phyloP scores from a whole-genome alignment of 1,140 invertebrate genomes.

The Akabosia matsudoensis region DNA sequence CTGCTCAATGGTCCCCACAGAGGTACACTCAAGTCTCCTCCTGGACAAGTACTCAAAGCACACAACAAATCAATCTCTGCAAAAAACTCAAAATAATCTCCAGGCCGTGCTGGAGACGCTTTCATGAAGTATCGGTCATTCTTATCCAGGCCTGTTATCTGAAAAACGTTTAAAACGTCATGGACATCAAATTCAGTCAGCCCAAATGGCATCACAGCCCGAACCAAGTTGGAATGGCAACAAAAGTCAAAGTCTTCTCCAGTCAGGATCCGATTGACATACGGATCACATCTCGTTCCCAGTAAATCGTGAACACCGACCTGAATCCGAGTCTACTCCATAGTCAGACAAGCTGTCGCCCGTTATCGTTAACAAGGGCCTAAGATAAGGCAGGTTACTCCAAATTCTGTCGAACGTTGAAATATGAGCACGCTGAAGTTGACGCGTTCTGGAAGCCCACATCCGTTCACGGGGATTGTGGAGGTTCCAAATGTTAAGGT shows the following conservation, averaged over 20 bases:
- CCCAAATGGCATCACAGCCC: conserved; percentile 52
- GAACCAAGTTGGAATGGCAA: conserved; percentile 54
- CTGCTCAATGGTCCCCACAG: conserved; percentile 36
- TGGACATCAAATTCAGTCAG: conserved; percentile 55
- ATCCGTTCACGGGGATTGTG: conserved; percentile 54
- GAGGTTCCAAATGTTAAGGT: conserved; percentile 56
- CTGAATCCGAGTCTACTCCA: conserved; percentile 56
- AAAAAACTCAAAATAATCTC: conserved; percentile 57
- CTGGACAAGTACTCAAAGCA: conserved; percentile 54
- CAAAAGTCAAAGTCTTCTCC: conserved; percentile 50
- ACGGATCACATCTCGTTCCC: conserved; percentile 56
- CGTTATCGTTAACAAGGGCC: conserved; percentile 56
- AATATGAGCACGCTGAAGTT: conserved; percentile 54
- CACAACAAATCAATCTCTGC: conserved; percentile 57
- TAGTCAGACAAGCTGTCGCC: conserved; percentile 53
- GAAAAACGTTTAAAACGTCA: conserved; percentile 57
- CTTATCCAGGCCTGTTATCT: conserved; percentile 53
- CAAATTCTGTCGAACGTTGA: conserved; percentile 54
- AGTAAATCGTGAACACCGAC: conserved; percentile 55
- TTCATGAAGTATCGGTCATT: conserved; percentile 56
- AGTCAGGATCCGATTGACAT: conserved; percentile 55
- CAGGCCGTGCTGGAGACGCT: conserved; percentile 53
- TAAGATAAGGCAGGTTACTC: conserved; percentile 54
- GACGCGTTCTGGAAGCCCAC: conserved; percentile 54
- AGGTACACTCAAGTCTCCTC: conserved; percentile 47